phyloP scores from a whole-genome alignment of 2,113 vertebrate species.

The Ammodytes marinus region DNA sequence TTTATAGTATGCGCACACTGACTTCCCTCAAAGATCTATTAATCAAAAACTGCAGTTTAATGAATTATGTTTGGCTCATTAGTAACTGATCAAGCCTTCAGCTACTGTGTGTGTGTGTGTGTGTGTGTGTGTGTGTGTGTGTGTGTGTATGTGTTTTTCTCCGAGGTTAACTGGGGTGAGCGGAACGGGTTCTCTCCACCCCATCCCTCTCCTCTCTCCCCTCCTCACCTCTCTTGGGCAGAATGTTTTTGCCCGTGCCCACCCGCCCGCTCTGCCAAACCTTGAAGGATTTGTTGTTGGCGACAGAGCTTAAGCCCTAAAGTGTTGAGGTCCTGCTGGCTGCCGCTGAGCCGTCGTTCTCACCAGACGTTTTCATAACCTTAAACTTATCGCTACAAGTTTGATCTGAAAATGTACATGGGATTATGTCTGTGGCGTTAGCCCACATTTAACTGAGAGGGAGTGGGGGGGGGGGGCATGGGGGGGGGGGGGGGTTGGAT shows the following conservation, averaged over 20 bases:
- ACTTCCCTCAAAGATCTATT: background rate
- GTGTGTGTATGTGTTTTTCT: conserved; percentile 44
- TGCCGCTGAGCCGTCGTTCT: conserved; percentile 61
- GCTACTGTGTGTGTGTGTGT: conserved; percentile 15
- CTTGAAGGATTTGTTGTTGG: conserved; percentile 77
- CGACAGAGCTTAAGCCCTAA: conserved; percentile 72
- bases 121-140: conserved; percentile 20
- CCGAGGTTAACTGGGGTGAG: conserved; percentile 75
- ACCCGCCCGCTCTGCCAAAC: conserved; percentile 67
- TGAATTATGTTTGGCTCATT: conserved; percentile 19
- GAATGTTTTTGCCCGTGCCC: conserved; percentile 16
- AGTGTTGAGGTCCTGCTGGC: conserved; percentile 72
- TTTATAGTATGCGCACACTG: background rate
- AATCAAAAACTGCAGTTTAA: conserved; percentile 32
- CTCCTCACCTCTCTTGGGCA: conserved; percentile 50
- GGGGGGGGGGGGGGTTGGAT: no score
- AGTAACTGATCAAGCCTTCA: conserved; percentile 31
- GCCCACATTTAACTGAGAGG: conserved; percentile 70
- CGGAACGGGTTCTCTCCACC: conserved; percentile 52
- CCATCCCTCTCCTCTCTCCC: conserved; percentile 37
- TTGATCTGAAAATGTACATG: conserved; percentile 75
- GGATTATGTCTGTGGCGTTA: conserved; percentile 76
- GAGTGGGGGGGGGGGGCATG: conserved; percentile 9
- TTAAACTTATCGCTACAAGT: conserved; percentile 78
- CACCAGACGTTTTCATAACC: conserved; percentile 76